These are phyloP conservation scores for Harpagus bidentatus DNA, from an alignment of 2,113 vertebrate genomes.

Conservation along the genomic window DNA sequence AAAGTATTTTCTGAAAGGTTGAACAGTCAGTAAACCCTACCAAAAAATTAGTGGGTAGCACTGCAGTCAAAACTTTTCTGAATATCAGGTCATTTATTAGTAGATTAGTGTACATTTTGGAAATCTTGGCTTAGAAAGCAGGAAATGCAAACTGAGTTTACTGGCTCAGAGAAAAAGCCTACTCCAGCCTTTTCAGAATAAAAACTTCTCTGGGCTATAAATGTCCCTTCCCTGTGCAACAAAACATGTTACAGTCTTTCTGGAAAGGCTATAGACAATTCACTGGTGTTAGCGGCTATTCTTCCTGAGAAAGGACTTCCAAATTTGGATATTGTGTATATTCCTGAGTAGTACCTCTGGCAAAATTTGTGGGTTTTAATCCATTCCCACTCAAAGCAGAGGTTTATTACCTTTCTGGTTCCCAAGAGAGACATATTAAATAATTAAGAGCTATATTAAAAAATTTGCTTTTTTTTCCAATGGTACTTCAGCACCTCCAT, in stretches of 20 bases:
- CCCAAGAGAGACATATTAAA: conserved; percentile 8
- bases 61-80: background rate
- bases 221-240: background rate
- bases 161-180: background rate
- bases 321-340: background rate
- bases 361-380: background rate
- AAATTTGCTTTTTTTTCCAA: conserved; percentile 9
- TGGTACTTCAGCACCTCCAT: background rate
- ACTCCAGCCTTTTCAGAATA: background rate
- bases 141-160: background rate
- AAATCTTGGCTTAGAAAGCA: background rate
- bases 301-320: background rate
- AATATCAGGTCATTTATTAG: background rate
- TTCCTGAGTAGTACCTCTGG: background rate
- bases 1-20: background rate
- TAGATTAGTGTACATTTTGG: background rate
- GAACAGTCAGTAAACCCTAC: background rate
- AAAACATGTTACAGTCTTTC: background rate
- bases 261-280: background rate
- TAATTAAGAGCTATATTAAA: conserved; percentile 7
- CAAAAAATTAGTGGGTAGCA: background rate
- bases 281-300: rapidly evolving
- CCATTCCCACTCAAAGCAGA: background rate
- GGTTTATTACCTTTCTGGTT: conserved; percentile 4
- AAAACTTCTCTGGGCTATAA: background rate